Conservation (phyloP, 1,140 invertebrate genomes). For the Mamestra configurata region DNA sequence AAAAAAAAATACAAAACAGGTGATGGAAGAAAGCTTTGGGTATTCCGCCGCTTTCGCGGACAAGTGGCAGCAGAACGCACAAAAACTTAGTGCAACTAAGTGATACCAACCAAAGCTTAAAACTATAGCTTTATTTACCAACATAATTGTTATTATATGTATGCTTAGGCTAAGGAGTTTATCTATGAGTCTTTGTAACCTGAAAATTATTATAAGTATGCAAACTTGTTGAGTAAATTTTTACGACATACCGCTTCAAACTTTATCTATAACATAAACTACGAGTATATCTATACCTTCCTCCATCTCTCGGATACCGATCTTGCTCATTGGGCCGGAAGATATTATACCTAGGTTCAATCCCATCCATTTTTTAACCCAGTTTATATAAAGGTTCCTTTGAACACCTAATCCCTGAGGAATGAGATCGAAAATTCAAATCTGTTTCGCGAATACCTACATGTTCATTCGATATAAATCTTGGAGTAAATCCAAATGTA, state of each 20-base stretch:
- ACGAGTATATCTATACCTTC: not conserved
- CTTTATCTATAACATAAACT: not conserved
- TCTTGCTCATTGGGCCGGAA: constrained; percentile 33
- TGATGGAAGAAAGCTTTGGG: no score
- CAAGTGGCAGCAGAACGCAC: no score
- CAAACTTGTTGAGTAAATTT: not conserved
- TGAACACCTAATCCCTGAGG: constrained; percentile 43
- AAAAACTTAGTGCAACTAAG: no score
- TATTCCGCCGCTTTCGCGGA: no score
- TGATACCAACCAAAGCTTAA: no score
- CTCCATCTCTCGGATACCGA: constrained; percentile 21
- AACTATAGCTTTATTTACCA: no score
- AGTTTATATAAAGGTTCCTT: constrained; percentile 39
- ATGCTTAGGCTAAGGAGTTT: no score
- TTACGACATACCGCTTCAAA: not conserved
- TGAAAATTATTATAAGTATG: no score
- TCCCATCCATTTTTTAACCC: constrained; percentile 41
- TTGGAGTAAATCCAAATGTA: constrained; percentile 8
- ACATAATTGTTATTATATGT: no score
- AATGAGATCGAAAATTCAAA: constrained; percentile 22
- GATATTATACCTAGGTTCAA: constrained; percentile 35
- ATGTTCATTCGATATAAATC: constrained; percentile 13
- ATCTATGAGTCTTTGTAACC: no score
- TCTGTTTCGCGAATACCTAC: constrained; percentile 5
- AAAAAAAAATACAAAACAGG: not conserved